Evolutionary conservation across 2,888 invertebrate genomes (phyloP), one percentile per base, ranked within the genome.

Genomic region (Anoplius nigerrimus): DNA sequence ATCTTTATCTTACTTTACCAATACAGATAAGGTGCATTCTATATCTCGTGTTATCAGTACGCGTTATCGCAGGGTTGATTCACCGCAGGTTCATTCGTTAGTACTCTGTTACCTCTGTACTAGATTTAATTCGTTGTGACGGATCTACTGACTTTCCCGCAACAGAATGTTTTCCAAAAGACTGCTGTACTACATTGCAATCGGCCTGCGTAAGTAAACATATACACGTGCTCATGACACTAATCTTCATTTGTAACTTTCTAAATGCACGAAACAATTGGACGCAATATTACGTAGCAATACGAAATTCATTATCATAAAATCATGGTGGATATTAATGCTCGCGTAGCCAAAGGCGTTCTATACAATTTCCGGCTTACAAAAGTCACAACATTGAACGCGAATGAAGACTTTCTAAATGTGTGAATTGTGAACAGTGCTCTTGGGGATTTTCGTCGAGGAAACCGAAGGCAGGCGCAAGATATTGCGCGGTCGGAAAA

Each of bases 391-490:
- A 8, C 6, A 8, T 34, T 34, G 34, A 34, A 34, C 34, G 11
- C 11, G 11, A 34, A 34, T 34, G 1, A 34, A 34, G 11, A 2
- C 1, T 34, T 6, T 34, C 11, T 2, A 34, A 34, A 34, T 34
- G 11, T 34, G 34, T 34, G 11, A 34, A 1, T 11, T 16, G n/a
- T 11, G 16, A 77, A 65, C 90, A 94, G 93, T 93, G 82, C 89
- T 95, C 66, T 86, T 95, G 82, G 92, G 94, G 70, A 91, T 93
- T 43, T 90, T 94, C 55, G 90, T 93, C 76, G 92, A 93, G 82
- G 94, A 95, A 89, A 91, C 92, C 22, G 95, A 95, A 87, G 95
- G 93, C 13, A 91, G 95, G 82, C 91, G 95, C 81, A 95, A 94
- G 87, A 94, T 96, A 82, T 90, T 95, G 51, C 91, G 94, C 82